Conservation (phyloP, 2,888 invertebrate species). For the Ophion slaviceki region DNA sequence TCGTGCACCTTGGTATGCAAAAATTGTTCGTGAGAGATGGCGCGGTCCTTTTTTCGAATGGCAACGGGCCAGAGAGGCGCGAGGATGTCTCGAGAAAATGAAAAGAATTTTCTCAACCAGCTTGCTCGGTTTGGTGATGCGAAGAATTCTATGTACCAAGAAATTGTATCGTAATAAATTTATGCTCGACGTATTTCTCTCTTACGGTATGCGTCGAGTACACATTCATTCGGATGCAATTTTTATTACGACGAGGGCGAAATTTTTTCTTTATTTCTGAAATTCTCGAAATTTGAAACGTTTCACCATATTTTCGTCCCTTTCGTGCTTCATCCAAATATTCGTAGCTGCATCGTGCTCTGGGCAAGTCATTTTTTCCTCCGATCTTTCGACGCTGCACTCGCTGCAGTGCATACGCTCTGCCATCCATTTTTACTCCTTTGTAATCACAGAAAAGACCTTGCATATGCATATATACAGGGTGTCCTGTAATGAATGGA, state of each 20-base stretch:
- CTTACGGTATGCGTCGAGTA: background rate
- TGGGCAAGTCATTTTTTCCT: background rate
- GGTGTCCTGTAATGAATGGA: too few relatives aligned
- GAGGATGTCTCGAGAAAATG: background rate
- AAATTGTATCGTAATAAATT: background rate
- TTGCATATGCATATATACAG: background rate
- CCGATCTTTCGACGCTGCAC: slow-evolving; percentile 1
- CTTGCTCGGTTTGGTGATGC: background rate
- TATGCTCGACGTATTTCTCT: slow-evolving; percentile 3
- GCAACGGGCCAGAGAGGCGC: background rate
- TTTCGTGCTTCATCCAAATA: background rate
- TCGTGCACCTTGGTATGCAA: background rate
- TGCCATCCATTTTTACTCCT: slow-evolving; percentile 36
- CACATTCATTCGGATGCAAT: background rate
- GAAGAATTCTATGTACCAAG: slow-evolving; percentile 6
- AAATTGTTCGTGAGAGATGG: slow-evolving; percentile 6
- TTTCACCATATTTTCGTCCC: background rate
- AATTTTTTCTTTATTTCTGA: background rate
- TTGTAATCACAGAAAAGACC: background rate
- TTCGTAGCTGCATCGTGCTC: background rate
- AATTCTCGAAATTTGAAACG: background rate
- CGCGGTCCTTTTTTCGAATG: background rate
- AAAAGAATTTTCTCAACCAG: slow-evolving; percentile 12
- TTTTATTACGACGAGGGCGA: background rate
- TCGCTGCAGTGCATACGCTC: slow-evolving; percentile 30